Percentiles rank a stretch among this genome's conserved stretches.
phyloP scores from a whole-genome alignment of 2,113 vertebrate species.

The Dicaeum eximium region DNA sequence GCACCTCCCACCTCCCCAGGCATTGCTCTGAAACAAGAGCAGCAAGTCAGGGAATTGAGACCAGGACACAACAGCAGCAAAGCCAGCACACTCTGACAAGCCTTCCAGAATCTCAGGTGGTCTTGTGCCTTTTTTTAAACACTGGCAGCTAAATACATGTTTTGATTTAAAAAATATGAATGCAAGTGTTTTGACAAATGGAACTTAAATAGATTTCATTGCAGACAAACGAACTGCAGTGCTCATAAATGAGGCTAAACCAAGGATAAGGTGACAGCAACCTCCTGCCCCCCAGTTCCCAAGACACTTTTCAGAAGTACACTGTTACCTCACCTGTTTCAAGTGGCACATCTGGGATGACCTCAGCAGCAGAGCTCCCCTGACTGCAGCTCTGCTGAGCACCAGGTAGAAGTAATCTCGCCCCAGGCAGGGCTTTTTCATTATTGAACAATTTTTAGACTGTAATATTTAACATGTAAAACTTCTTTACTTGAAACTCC shows the following conservation, averaged over 20 bases:
- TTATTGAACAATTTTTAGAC: neutral
- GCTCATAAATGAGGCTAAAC: neutral
- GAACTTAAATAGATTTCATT: neutral
- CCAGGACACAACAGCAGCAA: neutral
- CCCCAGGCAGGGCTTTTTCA: neutral
- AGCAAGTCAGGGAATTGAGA: neutral
- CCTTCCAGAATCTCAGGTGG: neutral
- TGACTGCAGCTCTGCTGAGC: neutral
- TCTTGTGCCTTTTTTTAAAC: neutral
- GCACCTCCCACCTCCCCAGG: neutral
- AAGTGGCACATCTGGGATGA: neutral
- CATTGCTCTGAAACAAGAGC: neutral
- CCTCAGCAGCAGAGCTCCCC: neutral
- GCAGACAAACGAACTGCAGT: neutral
- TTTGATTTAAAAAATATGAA: neutral
- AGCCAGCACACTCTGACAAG: accelerated
- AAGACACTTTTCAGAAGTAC: neutral
- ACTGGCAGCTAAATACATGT: neutral
- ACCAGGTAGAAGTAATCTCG: neutral
- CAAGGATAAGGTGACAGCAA: neutral
- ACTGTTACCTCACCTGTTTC: neutral
- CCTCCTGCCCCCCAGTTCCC: neutral
- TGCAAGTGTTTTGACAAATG: neutral
- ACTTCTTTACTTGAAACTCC: neutral
- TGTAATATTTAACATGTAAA: neutral